Conservation (phyloP, 2,113 vertebrate genomes). For the Saimiri boliviensis region DNA sequence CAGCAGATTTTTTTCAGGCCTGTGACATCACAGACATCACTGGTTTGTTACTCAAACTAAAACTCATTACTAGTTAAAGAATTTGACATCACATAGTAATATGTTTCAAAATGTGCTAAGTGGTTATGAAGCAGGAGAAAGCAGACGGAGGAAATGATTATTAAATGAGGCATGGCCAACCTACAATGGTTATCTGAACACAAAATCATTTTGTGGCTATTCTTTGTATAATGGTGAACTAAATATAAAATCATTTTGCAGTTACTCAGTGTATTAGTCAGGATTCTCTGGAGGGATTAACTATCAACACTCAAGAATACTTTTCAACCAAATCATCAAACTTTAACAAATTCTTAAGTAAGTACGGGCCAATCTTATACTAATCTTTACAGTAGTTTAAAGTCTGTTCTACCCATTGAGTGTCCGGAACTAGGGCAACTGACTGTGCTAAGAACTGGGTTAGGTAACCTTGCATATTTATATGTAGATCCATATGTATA, state of each 20-base stretch:
- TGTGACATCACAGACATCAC: not conserved
- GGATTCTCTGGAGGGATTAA: too few relatives aligned
- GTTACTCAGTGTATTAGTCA: not conserved
- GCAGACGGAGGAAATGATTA: conserved; percentile 58
- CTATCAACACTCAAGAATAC: not conserved
- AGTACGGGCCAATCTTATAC: not conserved
- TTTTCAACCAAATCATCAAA: conserved; percentile 54
- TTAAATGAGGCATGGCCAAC: conserved; percentile 54
- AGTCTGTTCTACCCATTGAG: not conserved
- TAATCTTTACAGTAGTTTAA: conserved; percentile 21
- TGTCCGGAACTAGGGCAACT: not conserved
- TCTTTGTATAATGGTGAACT: conserved; percentile 7
- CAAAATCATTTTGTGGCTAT: conserved; percentile 41
- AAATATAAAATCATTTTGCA: conserved; percentile 43
- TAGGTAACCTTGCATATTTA: not conserved
- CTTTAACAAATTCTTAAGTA: conserved; percentile 31
- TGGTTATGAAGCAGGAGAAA: not conserved
- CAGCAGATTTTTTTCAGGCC: not conserved
- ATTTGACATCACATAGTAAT: conserved; percentile 27
- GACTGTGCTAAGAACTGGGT: not conserved
- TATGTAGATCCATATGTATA: too few relatives aligned
- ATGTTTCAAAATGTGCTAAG: conserved; percentile 36
- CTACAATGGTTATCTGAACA: conserved; percentile 52
- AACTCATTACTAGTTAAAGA: conserved; percentile 59
- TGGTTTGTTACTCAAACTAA: not conserved